Base-by-base conservation (phyloP, 2,888 invertebrate species). In the Creontiades dilutus region DNA sequence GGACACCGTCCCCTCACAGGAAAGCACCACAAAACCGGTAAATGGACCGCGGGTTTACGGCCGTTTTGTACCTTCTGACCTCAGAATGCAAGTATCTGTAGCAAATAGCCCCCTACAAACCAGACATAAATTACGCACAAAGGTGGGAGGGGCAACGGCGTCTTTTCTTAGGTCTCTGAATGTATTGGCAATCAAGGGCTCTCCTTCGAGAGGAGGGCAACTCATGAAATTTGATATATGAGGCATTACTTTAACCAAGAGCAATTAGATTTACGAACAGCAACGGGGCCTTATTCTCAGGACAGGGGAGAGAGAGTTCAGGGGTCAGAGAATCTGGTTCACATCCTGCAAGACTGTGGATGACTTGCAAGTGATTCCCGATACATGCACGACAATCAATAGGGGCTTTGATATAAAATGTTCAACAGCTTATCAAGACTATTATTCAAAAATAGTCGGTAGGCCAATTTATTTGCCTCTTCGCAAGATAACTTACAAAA, bases 131-230 rank as follows among this genome's bases (percentile, higher is more conserved):
- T 86, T 75, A 86, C 86, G 68, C 23, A 46, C 37, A 46, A 75
- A 68, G 75, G 52, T 28, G 86, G 86, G 86, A 75, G 86, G 86
- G 68, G 86, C 86, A 9, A 16, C n/a, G 46, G 46, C 48, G 37
- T 75, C 48, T n/a, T 46, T 47, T 82, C 82, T 19, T 27, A 19
- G 85, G 85, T 19, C 76, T 86, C 76, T 52, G 68, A 86, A 86
- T 86, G 86, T 86, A 86, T 86, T 86, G 86, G 86, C 86, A 86
- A 86, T 86, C 86, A 86, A 86, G 86, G 76, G 86, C 86, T 86
- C 76, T 27, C 76, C 23, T 19, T 9, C 12, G 46, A 68, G 52
- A 19, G 28, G 86, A 76, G 27, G 48, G 27, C 19, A 14, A 61
- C 75, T 37, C 86, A 47, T 75, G 86, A 68, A 75, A 86, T 47